These are phyloP conservation scores for Calcarius lapponicus DNA, from an alignment of 2,797 vertebrate species.

Conservation along the genomic window DNA sequence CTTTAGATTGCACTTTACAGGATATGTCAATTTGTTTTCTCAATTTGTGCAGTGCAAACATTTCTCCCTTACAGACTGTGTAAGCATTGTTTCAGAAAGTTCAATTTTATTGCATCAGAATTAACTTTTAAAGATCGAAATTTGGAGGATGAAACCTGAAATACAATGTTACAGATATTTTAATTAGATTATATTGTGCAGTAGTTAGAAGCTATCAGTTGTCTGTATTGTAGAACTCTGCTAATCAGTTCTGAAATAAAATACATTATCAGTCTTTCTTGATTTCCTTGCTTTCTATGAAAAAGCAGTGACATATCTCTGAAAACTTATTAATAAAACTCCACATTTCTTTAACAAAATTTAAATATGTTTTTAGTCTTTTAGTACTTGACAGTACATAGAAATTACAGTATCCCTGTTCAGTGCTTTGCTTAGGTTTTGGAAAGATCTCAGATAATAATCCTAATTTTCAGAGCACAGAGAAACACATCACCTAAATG, in stretches of 20 bases:
- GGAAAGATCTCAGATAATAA: not conserved
- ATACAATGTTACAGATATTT: conserved; percentile 5
- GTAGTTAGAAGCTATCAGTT: conserved; percentile 21
- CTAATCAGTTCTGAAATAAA: conserved; percentile 52
- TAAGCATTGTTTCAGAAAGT: not conserved
- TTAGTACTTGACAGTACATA: not conserved
- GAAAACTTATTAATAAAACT: not conserved
- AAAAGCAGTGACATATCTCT: conserved; percentile 1
- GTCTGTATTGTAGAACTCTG: conserved; percentile 33
- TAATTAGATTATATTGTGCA: conserved; percentile 24
- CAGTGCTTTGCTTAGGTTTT: not conserved
- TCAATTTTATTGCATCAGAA: conserved; percentile 28
- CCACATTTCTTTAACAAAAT: conserved; percentile 2
- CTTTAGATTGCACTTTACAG: not conserved
- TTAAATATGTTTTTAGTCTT: not conserved
- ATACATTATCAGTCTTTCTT: not conserved
- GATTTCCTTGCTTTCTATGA: not conserved
- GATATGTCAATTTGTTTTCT: conserved; percentile 32
- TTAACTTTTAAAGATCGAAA: conserved; percentile 40
- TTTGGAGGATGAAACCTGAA: conserved; percentile 31
- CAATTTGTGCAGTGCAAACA: not conserved
- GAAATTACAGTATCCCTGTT: not conserved
- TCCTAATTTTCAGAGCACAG: not conserved
- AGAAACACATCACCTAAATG: not conserved
- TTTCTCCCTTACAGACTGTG: not conserved